Conservation (phyloP, 2,113 vertebrate species). For the Centrocercus urophasianus region DNA sequence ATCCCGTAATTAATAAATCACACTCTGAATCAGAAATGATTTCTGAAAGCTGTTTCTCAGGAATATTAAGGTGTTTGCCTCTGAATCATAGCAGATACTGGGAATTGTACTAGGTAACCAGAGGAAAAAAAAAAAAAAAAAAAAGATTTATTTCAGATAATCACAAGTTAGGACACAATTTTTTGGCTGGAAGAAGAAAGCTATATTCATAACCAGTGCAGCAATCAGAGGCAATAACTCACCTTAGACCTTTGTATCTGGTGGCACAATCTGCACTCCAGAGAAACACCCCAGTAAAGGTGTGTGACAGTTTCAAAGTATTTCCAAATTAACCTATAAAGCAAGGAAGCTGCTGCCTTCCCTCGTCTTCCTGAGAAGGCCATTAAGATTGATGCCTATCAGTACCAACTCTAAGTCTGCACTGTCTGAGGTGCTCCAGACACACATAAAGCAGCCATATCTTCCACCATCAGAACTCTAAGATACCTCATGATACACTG, state of each 20-base stretch:
- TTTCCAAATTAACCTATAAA: not conserved
- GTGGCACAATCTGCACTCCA: not conserved
- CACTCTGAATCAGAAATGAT: conserved; percentile 27
- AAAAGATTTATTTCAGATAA: conserved; percentile 42
- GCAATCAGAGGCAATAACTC: not conserved
- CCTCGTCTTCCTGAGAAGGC: not conserved
- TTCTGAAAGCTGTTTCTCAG: conserved; percentile 4
- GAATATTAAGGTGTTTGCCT: not conserved
- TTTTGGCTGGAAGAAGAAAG: conserved; percentile 1
- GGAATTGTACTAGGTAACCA: not conserved
- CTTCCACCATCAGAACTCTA: not conserved
- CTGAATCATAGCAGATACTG: conserved; percentile 31
- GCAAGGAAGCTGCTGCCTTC: not conserved
- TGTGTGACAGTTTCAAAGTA: not conserved
- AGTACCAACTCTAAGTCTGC: not conserved
- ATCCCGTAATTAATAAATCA: conserved; percentile 39
- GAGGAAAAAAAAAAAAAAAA: not conserved
- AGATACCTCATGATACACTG: not conserved
- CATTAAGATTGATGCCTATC: not conserved
- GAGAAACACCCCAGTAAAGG: not conserved
- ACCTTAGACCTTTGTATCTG: not conserved
- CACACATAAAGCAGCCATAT: not conserved
- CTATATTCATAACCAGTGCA: not conserved
- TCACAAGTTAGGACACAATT: not conserved
- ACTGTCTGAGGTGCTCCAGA: not conserved